Evolutionary conservation across 2,888 invertebrate species (phyloP), one percentile per base, ranked within the genome.

Genomic region (Exephanes ischioxanthus): DNA sequence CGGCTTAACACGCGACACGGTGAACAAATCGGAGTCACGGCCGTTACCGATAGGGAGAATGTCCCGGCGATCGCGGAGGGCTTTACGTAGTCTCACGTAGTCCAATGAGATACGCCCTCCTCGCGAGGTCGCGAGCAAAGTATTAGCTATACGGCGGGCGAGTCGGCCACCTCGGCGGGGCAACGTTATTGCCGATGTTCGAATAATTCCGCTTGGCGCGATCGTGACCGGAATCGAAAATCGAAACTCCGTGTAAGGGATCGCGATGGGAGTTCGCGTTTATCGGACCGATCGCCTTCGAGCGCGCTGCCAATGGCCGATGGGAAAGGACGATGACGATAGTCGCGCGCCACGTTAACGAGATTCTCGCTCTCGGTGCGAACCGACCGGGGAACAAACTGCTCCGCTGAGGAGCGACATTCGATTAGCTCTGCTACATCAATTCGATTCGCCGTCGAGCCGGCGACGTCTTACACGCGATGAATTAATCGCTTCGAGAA

Each of bases 201-300:
- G 83, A 83, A 86, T 83, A 86, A 86, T 86, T 86, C 73, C 66
- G 72, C 77, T 37, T n/a, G 76, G 66, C 26, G 48, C 71, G 53
- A 83, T 85, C 85, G 85, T 85, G 85, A 85, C 83, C 76, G 83
- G 83, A 86, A 86, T 86, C 72, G 77, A 70, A 83, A 73, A 86
- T 83, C 76, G 83, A 83, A 83, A 80, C 68, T 77, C 45, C 30
- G 72, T 71, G 66, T 16, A 70, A 51, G 55, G 70, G 78, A 71
- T 76, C 82, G 66, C 58, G 61, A 33, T 51, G 48, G 30, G 72
- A 26, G 70, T 48, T 63, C 82, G 58, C 76, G 67, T 80, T 86
- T 73, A 86, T 86, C 80, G 61, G 77, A 61, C 55, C 55, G 80
- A 83, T 86, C 77, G 58, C 83, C 83, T 67, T 67, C 79, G 72